Percentiles rank a stretch among this genome's conserved stretches.
These are phyloP conservation scores for Lucinisca nassula DNA, from an alignment of 2,888 invertebrate genomes.

Conservation along the genomic window DNA sequence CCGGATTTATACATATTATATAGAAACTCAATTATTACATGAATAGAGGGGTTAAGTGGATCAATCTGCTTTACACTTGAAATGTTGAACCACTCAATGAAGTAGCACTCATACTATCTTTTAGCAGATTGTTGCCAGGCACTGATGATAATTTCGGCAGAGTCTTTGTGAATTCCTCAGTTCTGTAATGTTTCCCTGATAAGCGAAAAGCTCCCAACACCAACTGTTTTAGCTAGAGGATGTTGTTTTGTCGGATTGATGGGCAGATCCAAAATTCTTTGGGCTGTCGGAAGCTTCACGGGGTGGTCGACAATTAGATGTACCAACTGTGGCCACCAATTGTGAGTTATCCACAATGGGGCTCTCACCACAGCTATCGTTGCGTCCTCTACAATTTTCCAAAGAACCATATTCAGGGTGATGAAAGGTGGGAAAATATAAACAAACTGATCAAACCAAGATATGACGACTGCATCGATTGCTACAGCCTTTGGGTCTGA, in stretches of 20 bases:
- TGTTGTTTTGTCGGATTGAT: conserved; percentile 21
- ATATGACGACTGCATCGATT: not conserved
- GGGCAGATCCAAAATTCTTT: conserved; percentile 2
- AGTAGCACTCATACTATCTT: conserved; percentile 4
- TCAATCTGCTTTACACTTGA: not conserved
- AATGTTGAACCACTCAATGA: conserved; percentile 20
- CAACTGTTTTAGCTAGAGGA: conserved; percentile 21
- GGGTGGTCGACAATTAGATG: too few relatives aligned
- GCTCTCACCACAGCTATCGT: not conserved
- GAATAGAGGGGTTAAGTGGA: too few relatives aligned
- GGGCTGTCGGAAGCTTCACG: not conserved
- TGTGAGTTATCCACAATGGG: not conserved
- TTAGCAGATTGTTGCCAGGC: too few relatives aligned
- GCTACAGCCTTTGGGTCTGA: too few relatives aligned
- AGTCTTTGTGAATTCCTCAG: too few relatives aligned
- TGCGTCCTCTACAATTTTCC: not conserved
- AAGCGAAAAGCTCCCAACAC: conserved; percentile 30
- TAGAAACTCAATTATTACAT: too few relatives aligned
- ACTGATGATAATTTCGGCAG: too few relatives aligned
- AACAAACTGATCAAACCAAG: too few relatives aligned
- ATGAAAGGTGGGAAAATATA: too few relatives aligned
- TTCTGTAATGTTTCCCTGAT: too few relatives aligned
- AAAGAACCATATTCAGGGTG: not conserved
- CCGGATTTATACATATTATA: conserved; percentile 2
- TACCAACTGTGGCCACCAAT: too few relatives aligned